Percentiles rank a stretch among this genome's conserved stretches.
phyloP scores from a whole-genome alignment of 2,888 invertebrate genomes.

The Cylindroiulus punctatus region DNA sequence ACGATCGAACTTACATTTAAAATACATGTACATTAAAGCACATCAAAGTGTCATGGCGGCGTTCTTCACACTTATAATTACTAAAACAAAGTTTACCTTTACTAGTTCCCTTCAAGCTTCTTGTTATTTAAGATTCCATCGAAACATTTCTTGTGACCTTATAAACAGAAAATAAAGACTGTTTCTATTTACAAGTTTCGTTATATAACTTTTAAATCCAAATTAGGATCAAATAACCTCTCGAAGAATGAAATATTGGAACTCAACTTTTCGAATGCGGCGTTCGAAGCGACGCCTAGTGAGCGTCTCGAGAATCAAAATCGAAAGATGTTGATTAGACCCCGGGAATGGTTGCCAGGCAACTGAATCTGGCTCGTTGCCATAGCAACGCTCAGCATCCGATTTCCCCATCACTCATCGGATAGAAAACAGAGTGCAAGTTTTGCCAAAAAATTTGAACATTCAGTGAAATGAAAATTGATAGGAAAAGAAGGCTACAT shows the following conservation, averaged over 20 bases:
- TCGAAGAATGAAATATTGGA: too few species aligned
- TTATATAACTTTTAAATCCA: too few species aligned
- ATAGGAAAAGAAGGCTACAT: not conserved
- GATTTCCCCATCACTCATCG: conserved; percentile 3
- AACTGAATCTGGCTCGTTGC: conserved; percentile 22
- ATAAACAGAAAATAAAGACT: too few species aligned
- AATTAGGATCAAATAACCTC: too few species aligned
- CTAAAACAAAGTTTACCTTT: too few species aligned
- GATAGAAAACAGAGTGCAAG: not conserved
- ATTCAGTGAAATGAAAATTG: not conserved
- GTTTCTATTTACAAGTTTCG: too few species aligned
- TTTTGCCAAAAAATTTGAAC: not conserved
- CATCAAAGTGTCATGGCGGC: too few species aligned
- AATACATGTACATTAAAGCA: too few species aligned
- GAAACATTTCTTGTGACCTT: too few species aligned
- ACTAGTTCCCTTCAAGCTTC: too few species aligned
- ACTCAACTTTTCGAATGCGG: not conserved
- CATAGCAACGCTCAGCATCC: not conserved
- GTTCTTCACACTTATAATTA: too few species aligned
- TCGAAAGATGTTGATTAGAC: conserved; percentile 35
- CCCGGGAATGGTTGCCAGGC: conserved; percentile 48
- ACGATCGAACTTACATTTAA: too few species aligned
- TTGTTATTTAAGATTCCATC: not conserved
- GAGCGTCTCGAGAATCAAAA: not conserved
- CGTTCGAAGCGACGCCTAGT: not conserved